Evolutionary conservation across 1,140 invertebrate genomes (phyloP), one percentile per base, ranked within the genome.

Genomic region (Colletes latitarsis): DNA sequence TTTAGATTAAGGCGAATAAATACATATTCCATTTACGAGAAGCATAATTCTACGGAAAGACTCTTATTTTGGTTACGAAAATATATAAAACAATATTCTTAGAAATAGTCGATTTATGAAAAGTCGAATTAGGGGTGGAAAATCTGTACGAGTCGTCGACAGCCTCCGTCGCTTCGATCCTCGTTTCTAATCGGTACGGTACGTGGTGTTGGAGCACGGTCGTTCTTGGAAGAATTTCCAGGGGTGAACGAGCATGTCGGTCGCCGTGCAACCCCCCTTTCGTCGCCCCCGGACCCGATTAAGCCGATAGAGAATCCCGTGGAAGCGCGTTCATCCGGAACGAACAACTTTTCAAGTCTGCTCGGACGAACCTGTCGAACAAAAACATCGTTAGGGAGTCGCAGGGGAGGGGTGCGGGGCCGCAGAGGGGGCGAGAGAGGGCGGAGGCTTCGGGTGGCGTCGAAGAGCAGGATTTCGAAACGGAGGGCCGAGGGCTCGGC

Each of bases 401-500:
- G 62, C 15, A 10, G 46, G 3, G 52, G 19, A 19, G 49, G 8
- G 30, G 9, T 14, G 19, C 1, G 39, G 12, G 52, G 15, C 58
- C 55, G 55, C 15, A 52, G 68, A 4, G n/a, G 49, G 60, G 55
- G 8, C 60, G 60, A 49, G 49, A 9, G 21, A 19, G 46, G 57
- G 60, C 15, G 68, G 71, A 68, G 84, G 82, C 30, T 83, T 83
- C 72, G 6, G 81, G 76, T 66, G 70, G 82, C 72, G 76, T 39
- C 66, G 72, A 52, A 83, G 66, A n/a, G 60, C 49, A 60, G 67
- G 82, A 84, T 85, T 81, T 85, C 75, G 77, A 72, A 78, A 76
- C 60, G 74, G 63, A 82, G 77, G 81, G 72, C 77, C 82, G 84
- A 86, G 74, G 66, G 79, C 79, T 83, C 77, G 67, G 64, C 72